These are phyloP conservation scores for Macropodus opercularis DNA, from an alignment of 2,797 vertebrate genomes.

Conservation along the genomic window DNA sequence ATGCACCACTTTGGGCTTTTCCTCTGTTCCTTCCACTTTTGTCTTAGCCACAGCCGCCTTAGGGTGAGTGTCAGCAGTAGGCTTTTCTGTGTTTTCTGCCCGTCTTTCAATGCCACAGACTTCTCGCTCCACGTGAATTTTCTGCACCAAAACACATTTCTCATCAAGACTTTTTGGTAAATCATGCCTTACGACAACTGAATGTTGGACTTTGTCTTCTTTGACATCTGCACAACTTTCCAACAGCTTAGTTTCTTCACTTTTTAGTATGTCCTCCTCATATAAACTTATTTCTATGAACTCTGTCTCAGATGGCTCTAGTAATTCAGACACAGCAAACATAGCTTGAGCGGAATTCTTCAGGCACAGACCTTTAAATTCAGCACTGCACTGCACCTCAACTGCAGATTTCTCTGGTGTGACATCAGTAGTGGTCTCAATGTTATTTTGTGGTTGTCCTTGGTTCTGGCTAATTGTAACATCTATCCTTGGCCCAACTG, in stretches of 20 bases:
- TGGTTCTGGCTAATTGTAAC: not conserved
- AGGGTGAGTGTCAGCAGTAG: not conserved
- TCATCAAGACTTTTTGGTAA: not conserved
- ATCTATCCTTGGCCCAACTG: not conserved
- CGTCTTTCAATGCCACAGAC: not conserved
- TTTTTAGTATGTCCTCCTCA: constrained; percentile 8
- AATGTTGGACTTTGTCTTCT: not conserved
- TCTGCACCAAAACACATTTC: not conserved
- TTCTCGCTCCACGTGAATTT: constrained; percentile 4
- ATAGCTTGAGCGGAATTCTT: not conserved
- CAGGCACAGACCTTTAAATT: not conserved
- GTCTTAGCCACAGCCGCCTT: not conserved
- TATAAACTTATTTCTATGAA: constrained; percentile 47
- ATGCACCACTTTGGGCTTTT: not conserved
- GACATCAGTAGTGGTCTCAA: not conserved
- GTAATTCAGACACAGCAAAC: not conserved
- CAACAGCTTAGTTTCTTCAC: not conserved
- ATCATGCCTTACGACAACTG: not conserved
- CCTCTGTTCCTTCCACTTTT: not conserved
- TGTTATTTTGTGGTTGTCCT: not conserved
- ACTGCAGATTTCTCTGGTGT: not conserved
- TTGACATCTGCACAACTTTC: not conserved
- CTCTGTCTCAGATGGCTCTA: constrained; percentile 18
- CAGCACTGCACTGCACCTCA: not conserved
- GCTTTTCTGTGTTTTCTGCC: not conserved